A percentile compares a stretch with the other conserved stretches of the same genome.
Conservation (phyloP, 2,888 invertebrate genomes). For the Drosophila mercatorum region DNA sequence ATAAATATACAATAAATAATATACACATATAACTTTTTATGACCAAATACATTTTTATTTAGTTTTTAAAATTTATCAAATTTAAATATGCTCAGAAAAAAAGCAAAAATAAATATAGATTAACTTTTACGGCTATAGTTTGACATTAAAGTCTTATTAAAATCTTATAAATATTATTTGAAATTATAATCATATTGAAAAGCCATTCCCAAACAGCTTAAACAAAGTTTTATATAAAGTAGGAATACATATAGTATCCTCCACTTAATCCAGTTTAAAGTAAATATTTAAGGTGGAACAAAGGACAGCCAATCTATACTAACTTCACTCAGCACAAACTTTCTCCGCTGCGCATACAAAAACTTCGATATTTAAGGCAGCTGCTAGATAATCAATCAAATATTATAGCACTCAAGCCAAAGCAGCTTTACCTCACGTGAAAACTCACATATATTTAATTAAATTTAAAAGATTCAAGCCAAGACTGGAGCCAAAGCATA, state of each 20-base stretch:
- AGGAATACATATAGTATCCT: neutral
- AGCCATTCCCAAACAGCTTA: too few relatives aligned
- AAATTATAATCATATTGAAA: neutral
- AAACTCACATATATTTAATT: constrained; percentile 55
- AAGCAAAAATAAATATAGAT: too few relatives aligned
- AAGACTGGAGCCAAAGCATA: constrained; percentile 37
- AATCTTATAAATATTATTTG: too few relatives aligned
- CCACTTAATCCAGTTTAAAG: neutral
- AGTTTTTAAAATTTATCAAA: too few relatives aligned
- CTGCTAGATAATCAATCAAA: neutral
- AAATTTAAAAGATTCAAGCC: constrained; percentile 43
- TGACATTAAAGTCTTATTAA: too few relatives aligned
- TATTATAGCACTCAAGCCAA: neutral
- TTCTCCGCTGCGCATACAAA: neutral
- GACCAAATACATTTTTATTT: too few relatives aligned
- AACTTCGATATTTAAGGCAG: neutral
- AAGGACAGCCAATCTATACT: neutral
- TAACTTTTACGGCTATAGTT: too few relatives aligned
- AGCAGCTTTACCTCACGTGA: constrained; percentile 9
- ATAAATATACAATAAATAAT: too few relatives aligned
- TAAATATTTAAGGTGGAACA: too few relatives aligned
- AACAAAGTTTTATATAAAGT: neutral
- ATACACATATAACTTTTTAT: too few relatives aligned
- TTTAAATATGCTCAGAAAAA: too few relatives aligned
- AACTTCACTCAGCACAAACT: neutral